Evolutionary conservation across 2,888 invertebrate species (phyloP), one percentile per base, ranked within the genome.

Genomic region (Spilarctia lutea): DNA sequence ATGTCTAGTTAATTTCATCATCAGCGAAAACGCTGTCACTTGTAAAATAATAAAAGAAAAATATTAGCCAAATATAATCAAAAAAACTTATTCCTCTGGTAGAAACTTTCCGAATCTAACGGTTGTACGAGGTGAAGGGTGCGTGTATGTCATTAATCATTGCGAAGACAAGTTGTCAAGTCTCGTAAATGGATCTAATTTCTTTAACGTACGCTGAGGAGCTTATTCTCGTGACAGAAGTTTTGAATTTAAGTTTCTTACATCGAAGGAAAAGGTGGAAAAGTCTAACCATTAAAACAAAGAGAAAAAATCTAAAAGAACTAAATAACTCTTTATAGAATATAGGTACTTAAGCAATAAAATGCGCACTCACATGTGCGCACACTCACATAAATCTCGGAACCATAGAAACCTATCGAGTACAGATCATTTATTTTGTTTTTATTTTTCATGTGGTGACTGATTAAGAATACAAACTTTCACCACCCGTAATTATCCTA

Each of bases 121-220:
- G 74, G 33, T 72, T 45, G 42, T 60, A 35, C 52, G 71, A 81
- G 84, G 82, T 77, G 79, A 79, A 81, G 84, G 84, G 81, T 79
- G 77, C 78, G 52, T 39, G 52, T 65, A 73, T 77, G 74, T 73
- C 82, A 85, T 84, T 85, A 84, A 85, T 84, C 86, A 85, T 82
- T 68, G 73, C 20, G 72, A 68, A 71, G 84, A 79, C 86, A 86
- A 82, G 77, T 79, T 82, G 86, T 85, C 84, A 75, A 66, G 76
- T 69, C 78, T 81, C 71, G 79, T 79, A 75, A 81, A 82, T 76
- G 81, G 79, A 76, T 85, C 79, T 79, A 77, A 84, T 85, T 79
- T 80, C 84, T 82, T 76, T 68, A 42, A 42, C 76, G 72, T 39
- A 73, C 66, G 70, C 42, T 65, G 24, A 33, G 16, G 16, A 69